Evolutionary conservation across 1,140 invertebrate species (phyloP), one percentile per base, ranked within the genome.

Genomic region (Meteorus sp.): DNA sequence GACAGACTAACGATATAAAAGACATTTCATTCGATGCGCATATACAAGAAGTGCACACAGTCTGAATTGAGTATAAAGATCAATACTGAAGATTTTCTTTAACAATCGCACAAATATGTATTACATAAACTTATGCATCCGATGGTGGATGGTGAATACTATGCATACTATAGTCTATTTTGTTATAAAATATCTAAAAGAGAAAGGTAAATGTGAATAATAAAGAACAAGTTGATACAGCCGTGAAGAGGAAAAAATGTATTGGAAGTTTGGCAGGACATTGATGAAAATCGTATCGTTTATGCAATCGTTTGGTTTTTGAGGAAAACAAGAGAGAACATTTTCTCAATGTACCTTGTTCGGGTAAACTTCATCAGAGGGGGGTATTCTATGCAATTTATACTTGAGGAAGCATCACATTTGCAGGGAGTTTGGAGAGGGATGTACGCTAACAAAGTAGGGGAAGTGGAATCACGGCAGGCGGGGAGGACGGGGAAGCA

Each of bases 371-470:
- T n/a, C n/a, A n/a, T n/a, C n/a, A n/a, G n/a, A n/a, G n/a, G n/a
- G n/a, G n/a, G n/a, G n/a, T n/a, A n/a, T n/a, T n/a, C n/a, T n/a
- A n/a, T n/a, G n/a, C n/a, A n/a, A n/a, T n/a, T 8, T 39, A 39
- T 9, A 54, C n/a, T 19, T 22, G 41, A 45, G 39, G 50, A 35
- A 59, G 41, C 27, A 20, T 52, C n/a, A n/a, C n/a, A n/a, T n/a
- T n/a, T n/a, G 22, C 23, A 39, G 48, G 8, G 25, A 15, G 43
- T 19, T 50, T 35, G 41, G 56, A 62, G 60, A 58, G 60, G 60
- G 60, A 62, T 62, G 60, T 44, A 53, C 7, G 29, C 37, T 35
- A n/a, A 20, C 31, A 27, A 59, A 59, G 60, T 62, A 62, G 60
- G 60, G 60, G 60, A 62, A 59, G 52, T 13, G 41, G 51, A 55